Evolutionary conservation across 2,888 invertebrate genomes (phyloP).

Genomic region (Tethea ocularis): DNA sequence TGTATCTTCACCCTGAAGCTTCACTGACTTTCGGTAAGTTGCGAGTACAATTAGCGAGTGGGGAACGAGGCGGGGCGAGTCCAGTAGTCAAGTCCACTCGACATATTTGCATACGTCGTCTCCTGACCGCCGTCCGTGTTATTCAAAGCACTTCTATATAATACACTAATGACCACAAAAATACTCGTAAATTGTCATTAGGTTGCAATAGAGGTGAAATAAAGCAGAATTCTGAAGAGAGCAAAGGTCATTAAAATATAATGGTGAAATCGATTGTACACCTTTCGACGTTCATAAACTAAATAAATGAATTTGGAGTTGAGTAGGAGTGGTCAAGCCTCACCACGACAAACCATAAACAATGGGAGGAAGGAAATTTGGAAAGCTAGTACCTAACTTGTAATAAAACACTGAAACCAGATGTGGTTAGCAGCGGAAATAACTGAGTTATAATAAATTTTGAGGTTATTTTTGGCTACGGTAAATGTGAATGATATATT

Average conservation of each 20-base stretch:
- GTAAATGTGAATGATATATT: too few species aligned
- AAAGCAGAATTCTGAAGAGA: too few species aligned
- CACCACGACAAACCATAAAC: background rate
- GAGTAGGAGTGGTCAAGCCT: background rate
- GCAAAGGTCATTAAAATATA: too few species aligned
- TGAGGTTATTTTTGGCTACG: too few species aligned
- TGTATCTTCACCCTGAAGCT: background rate
- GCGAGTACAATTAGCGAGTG: constrained; percentile 44
- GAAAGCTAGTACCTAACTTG: background rate
- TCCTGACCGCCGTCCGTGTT: constrained; percentile 16
- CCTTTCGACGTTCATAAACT: too few species aligned
- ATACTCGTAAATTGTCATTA: too few species aligned
- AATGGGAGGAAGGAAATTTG: background rate
- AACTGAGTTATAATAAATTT: too few species aligned
- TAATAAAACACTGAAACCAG: too few species aligned
- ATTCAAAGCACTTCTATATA: constrained; percentile 13
- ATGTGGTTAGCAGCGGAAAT: too few species aligned
- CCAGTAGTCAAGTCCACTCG: constrained; percentile 23
- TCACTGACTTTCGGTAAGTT: constrained; percentile 35
- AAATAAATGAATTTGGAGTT: too few species aligned
- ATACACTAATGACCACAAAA: background rate
- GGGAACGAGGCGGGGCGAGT: constrained; percentile 26
- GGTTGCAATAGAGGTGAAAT: too few species aligned
- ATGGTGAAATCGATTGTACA: too few species aligned
- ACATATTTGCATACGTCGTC: constrained; percentile 41